Base-by-base conservation (phyloP, 2,888 invertebrate species). In the Lepidochrysops patricia region DNA sequence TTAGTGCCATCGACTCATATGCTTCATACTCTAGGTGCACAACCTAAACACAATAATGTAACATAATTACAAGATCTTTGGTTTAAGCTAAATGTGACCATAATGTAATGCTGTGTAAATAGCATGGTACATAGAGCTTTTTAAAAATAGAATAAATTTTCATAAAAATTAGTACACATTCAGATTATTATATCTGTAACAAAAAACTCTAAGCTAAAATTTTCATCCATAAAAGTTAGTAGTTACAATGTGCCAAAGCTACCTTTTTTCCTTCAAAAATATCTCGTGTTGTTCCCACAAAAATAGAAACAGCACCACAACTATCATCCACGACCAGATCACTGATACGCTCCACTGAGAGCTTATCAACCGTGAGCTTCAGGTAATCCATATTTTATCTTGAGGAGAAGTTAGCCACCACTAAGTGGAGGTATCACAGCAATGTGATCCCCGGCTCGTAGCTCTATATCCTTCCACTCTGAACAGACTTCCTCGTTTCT, bases 381-480 rank as follows among this genome's bases (percentile, higher is more conserved):
- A 96, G 72, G 67, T 92, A 89, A 84, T 96, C 93, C 93, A 94
- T 95, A n/a, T 37, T 59, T 69, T n/a, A 34, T 34, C n/a, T 5
- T 34, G n/a, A n/a, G n/a, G n/a, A n/a, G n/a, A n/a, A n/a, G n/a
- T n/a, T n/a, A n/a, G n/a, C 98, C 98, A 71, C 98, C 98, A 84
- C 98, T 98, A 57, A 98, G 90, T 0, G 98, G 98, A 58, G 98
- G 98, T 74, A 98, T 98, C 12, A 98, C 91, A 64, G 98, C 98
- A 64, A 98, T 91, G 79, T 93, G 95, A 89, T 98, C 97, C 64
- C 91, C 92, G 26, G 92, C 87, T 37, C 89, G 90, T 4, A 96
- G 80, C 23, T 84, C 75, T 37, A 95, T 79, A 43, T 83, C 78
- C 35, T 84, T 78, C 34, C 90, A 84, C 1, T 91, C 84, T 60